phyloP scores from a whole-genome alignment of 1,140 invertebrate genomes.

The Drepana arcuata region DNA sequence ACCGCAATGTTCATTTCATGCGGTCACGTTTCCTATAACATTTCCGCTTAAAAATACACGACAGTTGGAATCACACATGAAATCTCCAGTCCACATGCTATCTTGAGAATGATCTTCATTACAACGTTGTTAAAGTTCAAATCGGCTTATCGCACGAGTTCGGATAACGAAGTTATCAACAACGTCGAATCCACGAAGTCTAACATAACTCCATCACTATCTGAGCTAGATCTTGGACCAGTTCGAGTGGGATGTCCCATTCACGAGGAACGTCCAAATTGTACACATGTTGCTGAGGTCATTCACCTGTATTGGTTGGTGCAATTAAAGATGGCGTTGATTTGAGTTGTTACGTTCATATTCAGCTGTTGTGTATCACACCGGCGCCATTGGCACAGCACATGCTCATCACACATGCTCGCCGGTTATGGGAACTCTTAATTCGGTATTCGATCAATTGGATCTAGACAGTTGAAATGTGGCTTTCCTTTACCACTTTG shows the following conservation, averaged over 20 bases:
- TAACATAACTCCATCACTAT: conserved; percentile 12
- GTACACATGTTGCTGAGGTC: conserved; percentile 9
- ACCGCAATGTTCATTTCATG: conserved; percentile 1
- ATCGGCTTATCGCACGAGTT: neutral
- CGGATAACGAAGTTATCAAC: too few species aligned
- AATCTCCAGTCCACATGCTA: conserved; percentile 5
- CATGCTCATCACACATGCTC: too few species aligned
- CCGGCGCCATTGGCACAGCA: too few species aligned
- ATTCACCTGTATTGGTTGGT: conserved; percentile 26
- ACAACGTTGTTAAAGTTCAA: neutral
- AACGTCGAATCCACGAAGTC: conserved; percentile 8
- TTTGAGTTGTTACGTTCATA: too few species aligned
- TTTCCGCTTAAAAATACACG: conserved; percentile 4
- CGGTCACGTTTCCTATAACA: conserved; percentile 7
- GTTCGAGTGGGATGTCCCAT: conserved; percentile 34
- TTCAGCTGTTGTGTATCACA: too few species aligned
- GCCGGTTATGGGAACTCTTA: too few species aligned
- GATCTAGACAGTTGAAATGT: too few species aligned
- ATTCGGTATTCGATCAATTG: too few species aligned
- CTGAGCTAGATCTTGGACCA: conserved; percentile 19
- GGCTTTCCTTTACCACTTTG: too few species aligned
- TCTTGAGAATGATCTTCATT: conserved; percentile 4
- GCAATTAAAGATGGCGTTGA: conserved; percentile 24
- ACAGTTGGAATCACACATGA: conserved; percentile 3
- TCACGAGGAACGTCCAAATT: conserved; percentile 37